phyloP scores from a whole-genome alignment of 2,113 vertebrate species.

The Poeciliopsis turrubarensis region DNA sequence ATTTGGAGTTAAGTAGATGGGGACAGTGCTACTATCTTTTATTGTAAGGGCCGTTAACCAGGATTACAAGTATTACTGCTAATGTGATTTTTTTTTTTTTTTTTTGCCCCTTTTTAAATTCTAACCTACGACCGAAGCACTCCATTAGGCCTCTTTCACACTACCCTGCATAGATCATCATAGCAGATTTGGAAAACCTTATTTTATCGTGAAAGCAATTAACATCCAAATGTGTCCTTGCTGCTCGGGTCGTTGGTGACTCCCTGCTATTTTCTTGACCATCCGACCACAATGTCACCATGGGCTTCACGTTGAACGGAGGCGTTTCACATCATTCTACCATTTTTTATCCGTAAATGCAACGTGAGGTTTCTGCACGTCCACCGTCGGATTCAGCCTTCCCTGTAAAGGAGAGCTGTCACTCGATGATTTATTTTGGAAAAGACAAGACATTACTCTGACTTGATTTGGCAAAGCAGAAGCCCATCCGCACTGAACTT shows the following conservation, averaged over 20 bases:
- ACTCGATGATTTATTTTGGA: neutral
- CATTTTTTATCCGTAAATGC: neutral
- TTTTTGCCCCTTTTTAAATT: neutral
- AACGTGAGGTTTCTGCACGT: neutral
- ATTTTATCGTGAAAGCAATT: neutral
- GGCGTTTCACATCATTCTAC: neutral
- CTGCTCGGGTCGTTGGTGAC: neutral
- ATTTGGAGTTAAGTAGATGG: neutral
- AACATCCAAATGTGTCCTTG: neutral
- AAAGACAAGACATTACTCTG: neutral
- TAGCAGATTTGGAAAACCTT: neutral
- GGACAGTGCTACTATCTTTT: neutral
- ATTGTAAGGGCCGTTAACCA: neutral
- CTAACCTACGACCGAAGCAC: neutral
- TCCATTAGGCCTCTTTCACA: neutral
- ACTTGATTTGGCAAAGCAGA: neutral
- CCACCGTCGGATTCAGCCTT: neutral
- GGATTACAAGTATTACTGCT: neutral
- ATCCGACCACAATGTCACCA: neutral
- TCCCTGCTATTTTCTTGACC: neutral
- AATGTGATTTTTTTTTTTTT: neutral
- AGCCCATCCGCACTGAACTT: neutral
- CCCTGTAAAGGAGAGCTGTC: neutral
- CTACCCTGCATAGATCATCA: neutral
- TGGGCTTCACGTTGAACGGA: neutral